Evolutionary conservation across 2,888 invertebrate species (phyloP).

Genomic region (Terebella lapidaria): DNA sequence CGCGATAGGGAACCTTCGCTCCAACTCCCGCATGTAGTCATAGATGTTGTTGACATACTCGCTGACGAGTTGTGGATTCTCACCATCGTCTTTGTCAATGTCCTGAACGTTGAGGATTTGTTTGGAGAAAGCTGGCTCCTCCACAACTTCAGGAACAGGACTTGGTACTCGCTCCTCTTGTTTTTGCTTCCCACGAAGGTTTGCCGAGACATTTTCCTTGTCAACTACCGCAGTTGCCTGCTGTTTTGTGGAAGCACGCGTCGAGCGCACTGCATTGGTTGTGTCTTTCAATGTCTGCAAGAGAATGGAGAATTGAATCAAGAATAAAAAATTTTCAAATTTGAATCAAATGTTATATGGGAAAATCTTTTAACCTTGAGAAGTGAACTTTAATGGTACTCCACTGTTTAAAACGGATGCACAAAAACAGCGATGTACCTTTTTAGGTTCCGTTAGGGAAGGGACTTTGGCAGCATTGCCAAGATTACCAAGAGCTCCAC

Average conservation of each 20-base stretch:
- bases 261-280: not conserved
- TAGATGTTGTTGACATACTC: conserved; percentile 88
- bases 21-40: conserved; percentile 71
- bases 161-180: not conserved
- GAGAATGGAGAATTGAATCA: not conserved
- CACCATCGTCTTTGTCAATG: conserved; percentile 69
- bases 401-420: no score
- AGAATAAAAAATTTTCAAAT: not conserved
- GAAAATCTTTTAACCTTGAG: no score
- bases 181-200: no score
- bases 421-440: not conserved
- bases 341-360: not conserved
- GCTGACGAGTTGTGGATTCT: conserved; percentile 73
- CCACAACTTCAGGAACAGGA: not conserved
- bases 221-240: no score
- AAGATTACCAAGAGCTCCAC: not conserved
- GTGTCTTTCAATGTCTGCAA: not conserved
- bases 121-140: conserved; percentile 13
- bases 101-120: conserved; percentile 49
- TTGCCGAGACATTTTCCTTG: not conserved
- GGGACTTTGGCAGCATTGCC: not conserved
- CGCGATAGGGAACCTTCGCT: conserved; percentile 65
- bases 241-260: not conserved
- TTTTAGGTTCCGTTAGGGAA: not conserved
- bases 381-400: no score